These are phyloP conservation scores for Dromococcyx pavoninus DNA, from an alignment of 2,797 vertebrate genomes.

Conservation along the genomic window DNA sequence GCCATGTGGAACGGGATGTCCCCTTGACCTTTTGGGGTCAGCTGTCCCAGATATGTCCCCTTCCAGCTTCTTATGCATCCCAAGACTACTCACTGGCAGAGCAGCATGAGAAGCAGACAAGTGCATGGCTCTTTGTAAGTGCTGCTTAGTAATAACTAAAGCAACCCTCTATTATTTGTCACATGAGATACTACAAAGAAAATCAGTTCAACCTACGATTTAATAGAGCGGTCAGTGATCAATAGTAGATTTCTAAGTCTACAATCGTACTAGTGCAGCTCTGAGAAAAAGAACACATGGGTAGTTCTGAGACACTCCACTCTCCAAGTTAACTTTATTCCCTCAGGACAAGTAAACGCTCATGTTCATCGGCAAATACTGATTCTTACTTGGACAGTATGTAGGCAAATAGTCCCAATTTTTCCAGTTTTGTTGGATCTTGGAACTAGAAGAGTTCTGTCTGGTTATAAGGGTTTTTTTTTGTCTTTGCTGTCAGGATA, in stretches of 20 bases:
- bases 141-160: not conserved
- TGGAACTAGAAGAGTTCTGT: not conserved
- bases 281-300: not conserved
- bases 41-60: not conserved
- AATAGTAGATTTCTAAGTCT: not conserved
- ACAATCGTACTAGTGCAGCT: fast-evolving
- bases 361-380: not conserved
- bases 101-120: too few species aligned
- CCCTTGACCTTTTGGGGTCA: not conserved
- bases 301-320: not conserved
- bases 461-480: not conserved
- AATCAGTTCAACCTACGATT: not conserved
- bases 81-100: not conserved
- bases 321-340: not conserved
- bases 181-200: not conserved
- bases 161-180: too few species aligned
- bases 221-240: not conserved
- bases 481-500: not conserved
- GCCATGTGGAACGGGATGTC: too few species aligned
- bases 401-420: not conserved
- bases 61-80: not conserved
- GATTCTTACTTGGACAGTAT: not conserved
- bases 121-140: not conserved
- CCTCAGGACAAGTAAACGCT: not conserved
- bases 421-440: not conserved